Evolutionary conservation across 2,113 vertebrate species (phyloP).

Genomic region (Sclerurus mexicanus): DNA sequence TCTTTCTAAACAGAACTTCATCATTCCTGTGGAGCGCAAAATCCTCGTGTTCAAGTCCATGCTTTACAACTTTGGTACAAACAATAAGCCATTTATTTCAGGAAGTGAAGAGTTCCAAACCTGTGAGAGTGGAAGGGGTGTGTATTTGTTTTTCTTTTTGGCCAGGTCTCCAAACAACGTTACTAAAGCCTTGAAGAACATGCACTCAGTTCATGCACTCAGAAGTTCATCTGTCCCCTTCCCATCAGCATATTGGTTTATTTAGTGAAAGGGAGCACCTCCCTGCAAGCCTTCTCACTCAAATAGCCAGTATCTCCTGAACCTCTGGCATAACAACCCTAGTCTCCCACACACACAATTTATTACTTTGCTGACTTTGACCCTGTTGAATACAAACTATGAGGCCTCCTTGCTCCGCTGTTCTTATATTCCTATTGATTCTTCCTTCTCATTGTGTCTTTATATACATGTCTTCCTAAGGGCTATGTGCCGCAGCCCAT

Average conservation of each 20-base stretch:
- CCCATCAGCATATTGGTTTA: not conserved
- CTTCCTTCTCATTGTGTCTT: not conserved
- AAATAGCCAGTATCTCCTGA: not conserved
- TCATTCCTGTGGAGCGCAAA: not conserved
- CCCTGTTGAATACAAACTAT: not conserved
- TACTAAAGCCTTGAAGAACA: not conserved
- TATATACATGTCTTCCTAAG: not conserved
- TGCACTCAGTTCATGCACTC: not conserved
- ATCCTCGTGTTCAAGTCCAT: not conserved
- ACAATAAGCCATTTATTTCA: not conserved
- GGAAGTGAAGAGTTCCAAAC: not conserved
- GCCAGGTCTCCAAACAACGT: not conserved
- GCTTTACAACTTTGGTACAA: not conserved
- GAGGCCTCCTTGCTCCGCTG: not conserved
- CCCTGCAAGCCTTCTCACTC: not conserved
- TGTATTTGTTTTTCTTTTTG: not conserved
- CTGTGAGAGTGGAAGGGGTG: not conserved
- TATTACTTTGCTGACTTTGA: not conserved
- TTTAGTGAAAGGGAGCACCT: not conserved
- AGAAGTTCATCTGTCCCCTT: not conserved
- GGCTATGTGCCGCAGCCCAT: not conserved
- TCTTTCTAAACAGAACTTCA: not conserved
- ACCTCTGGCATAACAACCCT: not conserved
- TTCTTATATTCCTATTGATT: not conserved
- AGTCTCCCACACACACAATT: not conserved